Evolutionary conservation across 2,888 invertebrate genomes (phyloP), one percentile per base, ranked within the genome.

Genomic region (Thymelicus acteon): DNA sequence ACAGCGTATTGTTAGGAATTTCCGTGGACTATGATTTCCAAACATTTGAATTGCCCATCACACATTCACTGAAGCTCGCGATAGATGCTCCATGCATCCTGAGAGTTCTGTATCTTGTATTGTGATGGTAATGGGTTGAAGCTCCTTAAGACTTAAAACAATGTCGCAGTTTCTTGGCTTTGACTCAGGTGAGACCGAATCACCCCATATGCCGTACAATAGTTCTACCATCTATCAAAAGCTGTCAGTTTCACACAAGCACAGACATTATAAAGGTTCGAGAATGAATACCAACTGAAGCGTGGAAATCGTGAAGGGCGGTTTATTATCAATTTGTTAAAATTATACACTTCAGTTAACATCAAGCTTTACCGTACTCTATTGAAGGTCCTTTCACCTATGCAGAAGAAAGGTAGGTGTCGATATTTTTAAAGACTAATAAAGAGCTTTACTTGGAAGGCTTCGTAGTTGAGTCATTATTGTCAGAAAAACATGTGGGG

Each of bases 181-280:
- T 8, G 12, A 0, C 6, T 12, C 7, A 8, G 52, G 19, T 19
- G 52, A 19, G 31, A 31, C 31, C 31, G 15, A 49, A 49, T 52
- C 44, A 7, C 44, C 44, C 44, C 44, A 44, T 44, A 7, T 8
- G 49, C 52, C 8, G 8, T 52, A 52, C 52, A 52, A 52, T 52
- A 52, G 52, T 52, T 52, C 19, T 52, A 19, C 52, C 15, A 52
- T 52, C 52, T 52, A 52, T 52, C 52, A 52, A 52, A 52, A 15
- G 52, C 7, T 52, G 52, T 52, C 52, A 19, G 52, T 52, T 15
- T 3, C 52, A 52, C 52, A 52, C 52, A 52, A 52, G 15, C 19
- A n/a, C n/a, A n/a, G n/a, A n/a, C n/a, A n/a, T 19, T 52, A 19
- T 52, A 52, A 52, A 52, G 19, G 52, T 52, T 52, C 15, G 3